Evolutionary conservation across 2,113 vertebrate genomes (phyloP).

Genomic region (Mormoops blainvillei): DNA sequence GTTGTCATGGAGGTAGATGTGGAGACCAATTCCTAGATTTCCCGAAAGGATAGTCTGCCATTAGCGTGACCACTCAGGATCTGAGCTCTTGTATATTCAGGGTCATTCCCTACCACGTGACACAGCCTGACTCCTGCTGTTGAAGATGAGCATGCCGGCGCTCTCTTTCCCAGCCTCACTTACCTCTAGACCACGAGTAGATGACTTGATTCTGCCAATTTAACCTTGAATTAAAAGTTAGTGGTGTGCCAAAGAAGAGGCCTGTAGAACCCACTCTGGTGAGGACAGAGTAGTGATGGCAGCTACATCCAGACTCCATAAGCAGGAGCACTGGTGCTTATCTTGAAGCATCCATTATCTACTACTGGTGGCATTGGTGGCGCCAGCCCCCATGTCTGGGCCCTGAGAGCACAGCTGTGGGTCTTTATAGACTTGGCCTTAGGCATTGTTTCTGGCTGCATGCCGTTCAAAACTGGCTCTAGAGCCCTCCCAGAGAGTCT

Average conservation of each 20-base stretch:
- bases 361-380: neutral
- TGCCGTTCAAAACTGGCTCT: neutral
- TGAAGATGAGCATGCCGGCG: neutral
- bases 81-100: neutral
- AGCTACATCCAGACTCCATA: neutral
- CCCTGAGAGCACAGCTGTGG: fast-evolving
- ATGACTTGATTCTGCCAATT: neutral
- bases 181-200: neutral
- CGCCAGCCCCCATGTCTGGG: too few relatives aligned
- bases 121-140: neutral
- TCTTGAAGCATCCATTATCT: neutral
- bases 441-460: neutral
- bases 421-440: neutral
- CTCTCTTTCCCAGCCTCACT: neutral
- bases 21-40: neutral
- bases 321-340: neutral
- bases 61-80: neutral
- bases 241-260: neutral
- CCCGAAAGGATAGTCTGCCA: neutral
- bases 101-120: neutral
- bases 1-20: neutral
- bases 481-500: neutral
- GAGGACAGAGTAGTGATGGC: neutral
- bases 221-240: neutral
- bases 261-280: neutral